Conservation (phyloP, 1,140 invertebrate genomes). For the Anagrus nilaparvatae region DNA sequence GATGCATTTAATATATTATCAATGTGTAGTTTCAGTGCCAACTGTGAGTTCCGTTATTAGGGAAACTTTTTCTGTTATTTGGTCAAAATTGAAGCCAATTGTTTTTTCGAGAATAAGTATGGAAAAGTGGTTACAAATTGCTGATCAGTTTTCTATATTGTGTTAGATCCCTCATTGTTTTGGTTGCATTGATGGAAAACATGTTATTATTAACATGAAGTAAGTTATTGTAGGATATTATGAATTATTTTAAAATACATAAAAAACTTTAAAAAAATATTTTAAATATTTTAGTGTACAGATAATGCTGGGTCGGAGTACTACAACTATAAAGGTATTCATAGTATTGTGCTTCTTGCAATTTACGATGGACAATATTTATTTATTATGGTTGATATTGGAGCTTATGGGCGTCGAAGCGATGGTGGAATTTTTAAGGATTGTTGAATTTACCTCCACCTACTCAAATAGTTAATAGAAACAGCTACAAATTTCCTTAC, state of each 20-base stretch:
- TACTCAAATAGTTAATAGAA: neutral
- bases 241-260: conserved; percentile 24
- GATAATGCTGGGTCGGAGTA: conserved; percentile 28
- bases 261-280: conserved; percentile 9
- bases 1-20: conserved; percentile 13
- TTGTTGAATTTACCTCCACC: conserved; percentile 2
- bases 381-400: conserved; percentile 38
- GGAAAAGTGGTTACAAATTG: conserved; percentile 13
- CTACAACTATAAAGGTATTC: conserved; percentile 39
- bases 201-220: neutral
- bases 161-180: conserved; percentile 16
- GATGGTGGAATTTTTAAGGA: conserved; percentile 37
- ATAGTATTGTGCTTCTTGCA: conserved; percentile 39
- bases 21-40: conserved; percentile 16
- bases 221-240: conserved; percentile 24
- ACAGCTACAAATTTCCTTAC: neutral
- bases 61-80: neutral
- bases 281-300: conserved; percentile 20
- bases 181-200: too few species aligned
- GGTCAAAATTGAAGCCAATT: neutral
- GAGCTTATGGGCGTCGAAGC: conserved; percentile 32
- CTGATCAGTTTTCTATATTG: conserved; percentile 8
- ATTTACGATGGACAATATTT: conserved; percentile 38
- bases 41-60: conserved; percentile 18
- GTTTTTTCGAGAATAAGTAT: conserved; percentile 8